Base-by-base conservation (phyloP, 2,888 invertebrate genomes). In the Drosophila phalerata region DNA sequence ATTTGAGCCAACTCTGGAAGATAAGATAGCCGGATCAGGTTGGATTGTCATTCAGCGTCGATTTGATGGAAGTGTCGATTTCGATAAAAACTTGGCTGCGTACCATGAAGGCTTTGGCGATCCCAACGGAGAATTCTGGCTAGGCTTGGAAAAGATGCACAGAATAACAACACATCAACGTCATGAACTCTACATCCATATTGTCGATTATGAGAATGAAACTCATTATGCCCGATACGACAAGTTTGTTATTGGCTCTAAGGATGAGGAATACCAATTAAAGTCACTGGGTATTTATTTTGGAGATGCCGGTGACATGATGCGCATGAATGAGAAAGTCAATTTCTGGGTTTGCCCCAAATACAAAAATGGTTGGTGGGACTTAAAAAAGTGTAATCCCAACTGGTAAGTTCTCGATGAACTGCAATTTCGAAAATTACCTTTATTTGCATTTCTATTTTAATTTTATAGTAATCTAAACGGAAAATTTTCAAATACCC, bases 81-180 rank as follows among this genome's bases (percentile, higher is more conserved):
- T 96, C 86, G 94, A 94, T 79, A 94, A 94, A 73, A 88, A 93
- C 48, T 96, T 95, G 95, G 87, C 93, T 0, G 94, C 94, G 56
- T 96, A 96, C 86, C 94, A 94, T 79, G 88, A 93, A 42, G 96
- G 96, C 5, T 96, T 96, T 81, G 96, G 96, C 1, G 95, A 95
- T 82, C 91, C 95, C 17, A 94, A 94, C 0, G 94, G 94, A 0
- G 95, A 96, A 88, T 95, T 95, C 87, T 96, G 95, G 95, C 92
- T 95, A 11, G 95, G 95, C 2, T 88, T 95, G 72, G 95, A 96
- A 71, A 94, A 95, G 75, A 92, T 96, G 3, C 93, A 95, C 89
- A 94, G 92, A 2, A 55, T 89, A 17, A 90, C 89, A 28, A 65
- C 80, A 4, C 80, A 84, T 10, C 89, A 94, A 19, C 61, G 57